Base-by-base conservation (phyloP, 2,888 invertebrate genomes). In the Macrophya alboannulata region DNA sequence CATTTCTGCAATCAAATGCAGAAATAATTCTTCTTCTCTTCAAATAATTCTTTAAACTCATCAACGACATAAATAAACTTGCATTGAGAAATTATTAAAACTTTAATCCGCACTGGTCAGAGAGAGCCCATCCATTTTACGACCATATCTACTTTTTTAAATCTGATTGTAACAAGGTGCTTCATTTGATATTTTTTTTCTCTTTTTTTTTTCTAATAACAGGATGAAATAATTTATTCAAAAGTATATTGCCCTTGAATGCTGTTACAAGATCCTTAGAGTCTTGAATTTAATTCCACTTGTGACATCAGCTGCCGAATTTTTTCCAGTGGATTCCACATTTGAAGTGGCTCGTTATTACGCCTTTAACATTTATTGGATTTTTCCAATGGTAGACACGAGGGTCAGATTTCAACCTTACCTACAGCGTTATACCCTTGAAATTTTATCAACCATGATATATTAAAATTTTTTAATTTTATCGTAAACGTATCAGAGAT, bases 361-460 rank as follows among this genome's bases (percentile, higher is more conserved):
- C 43, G 43, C 21, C 45, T 74, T 45, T 10, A 74, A 74, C 43
- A 74, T 45, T 74, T 45, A 74, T 74, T 74, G 45, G 72, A 74
- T 74, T 12, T 74, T 74, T 8, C 12, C 45, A 25, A 74, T 74
- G 72, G 17, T 74, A 74, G 72, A 21, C 5, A 45, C 21, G 10
- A 74, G 12, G 72, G 43, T 45, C 45, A 45, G 45, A 74, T 74
- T 74, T 74, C 72, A 74, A 4, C n/a, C 3, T 45, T 43, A 21
- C 21, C n/a, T 74, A 40, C 72, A 10, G 25, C 21, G n/a, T 8
- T 12, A 17, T 17, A 8, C 72, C 45, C n/a, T n/a, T 21, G 21
- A 45, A 40, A 74, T 45, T 74, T 45, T 45, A n/a, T 74, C 45
- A 74, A 21, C 15, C n/a, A 45, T 31, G 31, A 62, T 62, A 25